phyloP scores from a whole-genome alignment of 2,113 vertebrate species.

The Dicaeum eximium region DNA sequence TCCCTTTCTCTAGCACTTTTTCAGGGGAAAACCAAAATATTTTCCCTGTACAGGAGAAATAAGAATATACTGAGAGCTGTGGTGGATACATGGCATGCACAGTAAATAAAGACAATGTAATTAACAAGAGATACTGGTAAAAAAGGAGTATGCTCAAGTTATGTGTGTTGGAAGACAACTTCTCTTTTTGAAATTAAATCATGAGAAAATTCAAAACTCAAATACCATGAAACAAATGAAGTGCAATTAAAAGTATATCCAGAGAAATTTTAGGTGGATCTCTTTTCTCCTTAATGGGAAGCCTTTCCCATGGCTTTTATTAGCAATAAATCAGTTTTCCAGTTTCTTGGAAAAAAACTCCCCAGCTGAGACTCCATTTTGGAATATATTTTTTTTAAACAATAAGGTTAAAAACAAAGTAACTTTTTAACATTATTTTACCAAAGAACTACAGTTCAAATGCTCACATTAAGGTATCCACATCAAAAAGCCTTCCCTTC shows the following conservation, averaged over 20 bases:
- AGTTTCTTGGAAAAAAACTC: not conserved
- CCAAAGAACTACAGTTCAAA: not conserved
- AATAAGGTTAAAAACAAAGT: not conserved
- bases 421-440: not conserved
- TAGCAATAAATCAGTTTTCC: not conserved
- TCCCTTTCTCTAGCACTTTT: not conserved
- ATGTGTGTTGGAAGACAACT: accelerated
- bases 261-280: not conserved
- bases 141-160: not conserved
- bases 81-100: accelerated
- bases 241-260: not conserved
- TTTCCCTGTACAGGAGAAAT: not conserved
- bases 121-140: not conserved
- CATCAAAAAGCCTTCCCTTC: not conserved
- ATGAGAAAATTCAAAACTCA: not conserved
- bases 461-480: not conserved
- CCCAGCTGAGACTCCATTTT: not conserved
- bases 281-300: not conserved
- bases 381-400: not conserved
- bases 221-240: not conserved
- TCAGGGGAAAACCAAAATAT: not conserved
- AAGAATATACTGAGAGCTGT: not conserved
- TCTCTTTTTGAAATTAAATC: not conserved
- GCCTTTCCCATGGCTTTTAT: not conserved
- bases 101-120: not conserved